These are phyloP conservation scores for Bradypus variegatus DNA, from an alignment of 2,797 vertebrate species.

Conservation along the genomic window DNA sequence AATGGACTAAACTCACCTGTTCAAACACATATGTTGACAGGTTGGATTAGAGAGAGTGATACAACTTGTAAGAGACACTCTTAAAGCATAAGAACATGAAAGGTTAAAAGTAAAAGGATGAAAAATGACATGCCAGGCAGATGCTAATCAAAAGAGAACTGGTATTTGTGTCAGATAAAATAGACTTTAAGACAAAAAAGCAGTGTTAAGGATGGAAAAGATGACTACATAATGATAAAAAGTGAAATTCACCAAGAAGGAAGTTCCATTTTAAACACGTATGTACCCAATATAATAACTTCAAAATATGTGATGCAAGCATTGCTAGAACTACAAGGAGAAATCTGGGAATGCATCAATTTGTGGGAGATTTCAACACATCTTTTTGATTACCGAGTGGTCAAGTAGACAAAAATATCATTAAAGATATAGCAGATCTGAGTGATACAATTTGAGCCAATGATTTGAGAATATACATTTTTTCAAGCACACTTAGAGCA, in stretches of 20 bases:
- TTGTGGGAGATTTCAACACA: neutral
- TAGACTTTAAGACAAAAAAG: neutral
- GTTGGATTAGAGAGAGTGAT: neutral
- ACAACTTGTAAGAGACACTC: neutral
- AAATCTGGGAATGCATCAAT: neutral
- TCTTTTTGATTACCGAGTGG: neutral
- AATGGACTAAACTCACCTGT: neutral
- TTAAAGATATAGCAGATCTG: neutral
- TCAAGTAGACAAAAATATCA: neutral
- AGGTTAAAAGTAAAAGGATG: neutral
- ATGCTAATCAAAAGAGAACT: neutral
- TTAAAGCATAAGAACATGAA: neutral
- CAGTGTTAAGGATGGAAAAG: neutral
- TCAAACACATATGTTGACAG: neutral
- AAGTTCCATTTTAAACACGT: neutral
- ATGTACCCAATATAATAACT: neutral
- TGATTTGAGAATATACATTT: neutral
- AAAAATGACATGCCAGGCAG: neutral
- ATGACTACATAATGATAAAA: neutral
- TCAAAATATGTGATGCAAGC: neutral
- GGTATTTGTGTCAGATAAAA: neutral
- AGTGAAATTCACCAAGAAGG: neutral
- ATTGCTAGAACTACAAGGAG: neutral
- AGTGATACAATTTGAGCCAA: neutral
- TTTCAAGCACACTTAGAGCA: neutral